Percentiles rank a stretch among this genome's conserved stretches.
Evolutionary conservation across 2,113 vertebrate genomes (phyloP).

Genomic region (Poecile atricapillus): DNA sequence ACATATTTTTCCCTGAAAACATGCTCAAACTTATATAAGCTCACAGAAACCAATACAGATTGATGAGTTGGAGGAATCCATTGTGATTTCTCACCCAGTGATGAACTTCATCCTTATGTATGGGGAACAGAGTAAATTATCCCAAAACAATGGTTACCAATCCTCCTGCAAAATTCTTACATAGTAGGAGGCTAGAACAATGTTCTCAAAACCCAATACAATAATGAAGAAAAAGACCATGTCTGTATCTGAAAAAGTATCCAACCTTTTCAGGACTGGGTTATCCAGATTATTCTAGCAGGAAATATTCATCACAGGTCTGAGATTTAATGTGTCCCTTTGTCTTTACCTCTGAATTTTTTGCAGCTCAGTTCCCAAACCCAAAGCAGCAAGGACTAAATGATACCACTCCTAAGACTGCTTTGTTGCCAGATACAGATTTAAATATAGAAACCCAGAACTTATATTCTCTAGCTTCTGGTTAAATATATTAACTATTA

Average conservation of each 20-base stretch:
- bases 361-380: background rate
- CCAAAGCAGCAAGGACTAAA: background rate
- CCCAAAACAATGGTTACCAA: background rate
- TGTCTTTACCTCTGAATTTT: background rate
- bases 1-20: background rate
- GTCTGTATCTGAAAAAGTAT: background rate
- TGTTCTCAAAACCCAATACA: background rate
- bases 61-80: background rate
- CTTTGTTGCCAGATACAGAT: background rate
- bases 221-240: background rate
- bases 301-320: background rate
- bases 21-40: background rate
- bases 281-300: background rate
- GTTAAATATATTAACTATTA: background rate
- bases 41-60: background rate
- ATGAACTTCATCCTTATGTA: background rate
- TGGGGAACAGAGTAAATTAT: background rate
- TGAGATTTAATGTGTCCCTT: background rate
- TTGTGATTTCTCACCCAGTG: background rate
- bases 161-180: background rate
- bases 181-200: background rate
- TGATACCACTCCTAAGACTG: background rate
- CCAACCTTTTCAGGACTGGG: background rate
- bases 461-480: background rate
- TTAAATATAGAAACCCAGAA: background rate